Evolutionary conservation across 2,888 invertebrate species (phyloP).

Genomic region (Drosophila borborema): DNA sequence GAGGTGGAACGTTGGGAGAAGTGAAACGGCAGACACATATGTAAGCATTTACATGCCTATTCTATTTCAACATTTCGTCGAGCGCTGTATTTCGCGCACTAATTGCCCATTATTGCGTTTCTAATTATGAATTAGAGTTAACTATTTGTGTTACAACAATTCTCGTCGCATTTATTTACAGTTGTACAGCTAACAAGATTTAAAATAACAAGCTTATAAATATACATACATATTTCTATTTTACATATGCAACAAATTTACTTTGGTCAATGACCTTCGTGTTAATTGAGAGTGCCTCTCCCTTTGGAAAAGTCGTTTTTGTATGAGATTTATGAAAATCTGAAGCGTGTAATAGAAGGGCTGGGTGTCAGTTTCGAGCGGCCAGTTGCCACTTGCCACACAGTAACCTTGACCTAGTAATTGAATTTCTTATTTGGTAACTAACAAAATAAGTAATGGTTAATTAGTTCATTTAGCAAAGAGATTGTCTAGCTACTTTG

Average conservation of each 20-base stretch:
- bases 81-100: constrained; percentile 59
- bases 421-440: constrained; percentile 44
- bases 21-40: constrained; percentile 4
- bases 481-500: constrained; percentile 50
- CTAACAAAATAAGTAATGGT: constrained; percentile 29
- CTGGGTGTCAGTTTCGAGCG: constrained; percentile 5
- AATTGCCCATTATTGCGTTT: constrained; percentile 69
- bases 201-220: constrained; percentile 28
- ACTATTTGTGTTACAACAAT: constrained; percentile 50
- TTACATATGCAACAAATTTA: constrained; percentile 6
- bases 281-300: constrained; percentile 28
- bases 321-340: constrained; percentile 19
- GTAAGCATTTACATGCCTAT: constrained; percentile 73
- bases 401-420: constrained; percentile 69
- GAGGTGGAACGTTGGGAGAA: neutral
- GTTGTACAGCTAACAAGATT: constrained; percentile 3
- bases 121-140: constrained; percentile 44
- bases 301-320: constrained; percentile 27
- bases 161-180: constrained; percentile 37
- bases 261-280: constrained; percentile 71
- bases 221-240: constrained; percentile 10
- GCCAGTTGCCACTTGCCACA: constrained; percentile 15
- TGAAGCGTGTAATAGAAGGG: constrained; percentile 47
- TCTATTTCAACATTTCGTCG: constrained; percentile 72
- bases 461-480: constrained; percentile 27